Evolutionary conservation across 1,140 invertebrate species (phyloP).

Genomic region (Caerostris darwini): DNA sequence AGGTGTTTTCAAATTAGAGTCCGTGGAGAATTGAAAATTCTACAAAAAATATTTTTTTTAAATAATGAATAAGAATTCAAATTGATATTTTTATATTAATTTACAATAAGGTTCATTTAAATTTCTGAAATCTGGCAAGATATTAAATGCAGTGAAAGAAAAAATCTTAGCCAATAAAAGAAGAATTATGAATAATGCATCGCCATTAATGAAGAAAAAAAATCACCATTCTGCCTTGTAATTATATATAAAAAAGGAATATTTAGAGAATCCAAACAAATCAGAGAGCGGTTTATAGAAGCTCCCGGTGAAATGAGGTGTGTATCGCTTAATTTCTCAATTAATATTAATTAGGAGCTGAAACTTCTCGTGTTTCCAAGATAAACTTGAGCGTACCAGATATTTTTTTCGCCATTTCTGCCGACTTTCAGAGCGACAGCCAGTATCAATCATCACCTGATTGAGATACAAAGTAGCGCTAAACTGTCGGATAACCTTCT

Average conservation of each 20-base stretch:
- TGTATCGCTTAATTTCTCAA: constrained; percentile 10
- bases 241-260: background rate
- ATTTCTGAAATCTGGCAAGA: too few relatives aligned
- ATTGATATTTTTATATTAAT: too few relatives aligned
- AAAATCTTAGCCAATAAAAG: too few relatives aligned
- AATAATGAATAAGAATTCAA: too few relatives aligned
- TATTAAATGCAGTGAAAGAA: too few relatives aligned
- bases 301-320: background rate
- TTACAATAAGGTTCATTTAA: too few relatives aligned
- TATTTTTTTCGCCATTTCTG: background rate
- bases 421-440: background rate
- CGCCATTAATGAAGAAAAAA: background rate
- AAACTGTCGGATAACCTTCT: constrained; percentile 39
- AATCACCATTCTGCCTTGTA: background rate
- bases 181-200: background rate
- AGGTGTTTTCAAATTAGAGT: too few relatives aligned
- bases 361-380: background rate
- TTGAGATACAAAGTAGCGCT: constrained; percentile 42
- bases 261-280: background rate
- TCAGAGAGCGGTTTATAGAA: background rate
- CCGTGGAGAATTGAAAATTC: too few relatives aligned
- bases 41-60: too few relatives aligned
- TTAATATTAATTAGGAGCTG: constrained; percentile 25
- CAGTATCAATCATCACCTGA: constrained; percentile 46
- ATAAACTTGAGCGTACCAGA: background rate